Evolutionary conservation across 2,888 invertebrate genomes (phyloP), one percentile per base, ranked within the genome.

Genomic region (Cephus spinipes): DNA sequence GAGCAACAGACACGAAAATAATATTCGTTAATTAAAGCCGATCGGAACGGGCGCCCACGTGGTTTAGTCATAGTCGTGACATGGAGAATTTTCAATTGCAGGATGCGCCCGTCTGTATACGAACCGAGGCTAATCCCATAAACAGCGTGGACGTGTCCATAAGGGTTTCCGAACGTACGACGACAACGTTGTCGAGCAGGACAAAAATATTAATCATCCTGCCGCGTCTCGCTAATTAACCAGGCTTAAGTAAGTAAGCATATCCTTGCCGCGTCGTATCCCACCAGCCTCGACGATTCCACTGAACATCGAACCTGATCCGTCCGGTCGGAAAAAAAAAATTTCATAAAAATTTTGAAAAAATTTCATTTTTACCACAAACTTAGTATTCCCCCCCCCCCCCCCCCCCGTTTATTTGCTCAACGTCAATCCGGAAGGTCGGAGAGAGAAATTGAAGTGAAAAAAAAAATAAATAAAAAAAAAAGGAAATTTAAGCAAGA

Each of bases 31-130:
- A 85, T 85, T 82, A 83, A 85, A 77, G 77, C 80, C 83, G 85
- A 85, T 87, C 83, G 78, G 75, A 73, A 76, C 77, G n/a, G 77
- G 78, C 85, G 82, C 85, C 86, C 84, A 84, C 86, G 84, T 82
- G 83, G 83, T 79, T 81, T 82, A 84, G 85, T 88, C 88, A 87
- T 88, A 83, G 74, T 83, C 88, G 79, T 88, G 88, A 88, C 88
- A 85, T 82, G 88, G 85, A 81, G 80, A 88, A 87, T 86, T 88
- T 87, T 88, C 87, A 88, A 88, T 88, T 87, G 85, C 84, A 82
- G 83, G 83, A 84, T 81, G 82, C 85, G 83, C 81, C 82, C 79
- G 81, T 74, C 75, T 83, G 81, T 85, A 55, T 55, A 87, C 83
- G 86, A 85, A 88, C 85, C 88, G 87, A 81, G 83, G 82, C 88